Evolutionary conservation across 2,113 vertebrate species (phyloP).

Genomic region (Menidia beryllina): DNA sequence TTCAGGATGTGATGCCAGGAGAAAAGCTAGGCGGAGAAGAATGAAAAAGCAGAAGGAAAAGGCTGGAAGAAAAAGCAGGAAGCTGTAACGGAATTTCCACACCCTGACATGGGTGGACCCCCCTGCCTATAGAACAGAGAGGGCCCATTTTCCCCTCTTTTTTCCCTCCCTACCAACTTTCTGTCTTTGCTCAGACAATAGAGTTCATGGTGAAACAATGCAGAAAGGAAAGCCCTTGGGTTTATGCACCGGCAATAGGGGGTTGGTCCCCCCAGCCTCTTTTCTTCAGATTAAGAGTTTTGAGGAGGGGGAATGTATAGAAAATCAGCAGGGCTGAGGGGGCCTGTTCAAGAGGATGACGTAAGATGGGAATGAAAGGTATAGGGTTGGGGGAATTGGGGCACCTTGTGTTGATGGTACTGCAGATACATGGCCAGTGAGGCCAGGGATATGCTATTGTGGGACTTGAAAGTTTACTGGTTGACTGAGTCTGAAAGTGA

Average conservation of each 20-base stretch:
- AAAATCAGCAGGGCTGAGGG: slow-evolving; percentile 32
- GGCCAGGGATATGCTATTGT: slow-evolving; percentile 48
- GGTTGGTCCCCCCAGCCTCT: slow-evolving; percentile 44
- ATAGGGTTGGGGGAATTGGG: slow-evolving; percentile 6
- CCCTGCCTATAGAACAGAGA: slow-evolving; percentile 47
- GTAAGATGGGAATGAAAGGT: slow-evolving; percentile 27
- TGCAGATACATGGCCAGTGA: slow-evolving; percentile 24
- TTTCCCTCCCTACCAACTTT: slow-evolving; percentile 44
- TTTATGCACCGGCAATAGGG: slow-evolving; percentile 6
- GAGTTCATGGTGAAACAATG: slow-evolving; percentile 64
- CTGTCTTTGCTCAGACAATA: slow-evolving; percentile 59
- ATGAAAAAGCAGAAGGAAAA: slow-evolving; percentile 17
- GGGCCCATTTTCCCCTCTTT: slow-evolving; percentile 44
- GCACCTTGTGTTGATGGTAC: slow-evolving; percentile 15
- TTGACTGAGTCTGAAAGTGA: slow-evolving; percentile 58
- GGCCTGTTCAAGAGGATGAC: slow-evolving; percentile 26
- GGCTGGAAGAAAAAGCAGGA: slow-evolving; percentile 52
- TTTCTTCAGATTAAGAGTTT: slow-evolving; percentile 21
- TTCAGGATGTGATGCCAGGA: slow-evolving; percentile 23
- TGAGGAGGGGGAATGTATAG: slow-evolving; percentile 43
- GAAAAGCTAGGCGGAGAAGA: slow-evolving; percentile 18
- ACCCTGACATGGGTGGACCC: slow-evolving; percentile 67
- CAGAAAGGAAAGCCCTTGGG: slow-evolving; percentile 45
- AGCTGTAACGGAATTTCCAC: slow-evolving; percentile 66
- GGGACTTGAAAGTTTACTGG: slow-evolving; percentile 52